Percentiles rank a stretch among this genome's conserved stretches.
Conservation (phyloP, 2,113 vertebrate genomes). For the Pterocles gutturalis region DNA sequence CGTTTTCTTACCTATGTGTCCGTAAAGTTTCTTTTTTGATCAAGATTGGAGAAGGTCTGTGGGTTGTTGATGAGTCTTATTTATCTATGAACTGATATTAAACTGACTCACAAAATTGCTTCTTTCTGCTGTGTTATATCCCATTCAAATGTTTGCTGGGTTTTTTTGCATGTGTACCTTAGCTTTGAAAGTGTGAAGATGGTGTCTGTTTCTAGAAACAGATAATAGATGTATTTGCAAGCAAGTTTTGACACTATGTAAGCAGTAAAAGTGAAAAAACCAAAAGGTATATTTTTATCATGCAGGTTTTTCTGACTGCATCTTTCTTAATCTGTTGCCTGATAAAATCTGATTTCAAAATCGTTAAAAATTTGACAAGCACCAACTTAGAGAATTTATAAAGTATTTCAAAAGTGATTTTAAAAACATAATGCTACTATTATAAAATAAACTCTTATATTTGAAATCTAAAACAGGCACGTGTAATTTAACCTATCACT, state of each 20-base stretch:
- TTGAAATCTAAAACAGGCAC: slow-evolving; percentile 5
- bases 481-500: slow-evolving; percentile 44
- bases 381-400: neutral
- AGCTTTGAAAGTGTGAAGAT: neutral
- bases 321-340: neutral
- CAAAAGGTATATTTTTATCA: neutral
- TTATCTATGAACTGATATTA: neutral
- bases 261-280: neutral
- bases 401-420: slow-evolving; percentile 8
- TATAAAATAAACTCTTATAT: slow-evolving; percentile 23
- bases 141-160: neutral
- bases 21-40: neutral
- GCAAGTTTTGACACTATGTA: neutral
- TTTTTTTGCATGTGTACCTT: neutral
- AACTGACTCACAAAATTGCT: neutral
- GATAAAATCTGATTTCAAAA: slow-evolving; percentile 19
- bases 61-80: neutral
- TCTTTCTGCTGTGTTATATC: neutral
- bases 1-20: neutral
- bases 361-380: slow-evolving; percentile 2
- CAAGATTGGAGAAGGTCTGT: neutral
- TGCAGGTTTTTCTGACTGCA: neutral
- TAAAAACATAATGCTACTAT: slow-evolving; percentile 7
- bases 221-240: neutral
- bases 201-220: neutral